Evolutionary conservation across 2,113 vertebrate species (phyloP).

Genomic region (Oryzias celebensis): DNA sequence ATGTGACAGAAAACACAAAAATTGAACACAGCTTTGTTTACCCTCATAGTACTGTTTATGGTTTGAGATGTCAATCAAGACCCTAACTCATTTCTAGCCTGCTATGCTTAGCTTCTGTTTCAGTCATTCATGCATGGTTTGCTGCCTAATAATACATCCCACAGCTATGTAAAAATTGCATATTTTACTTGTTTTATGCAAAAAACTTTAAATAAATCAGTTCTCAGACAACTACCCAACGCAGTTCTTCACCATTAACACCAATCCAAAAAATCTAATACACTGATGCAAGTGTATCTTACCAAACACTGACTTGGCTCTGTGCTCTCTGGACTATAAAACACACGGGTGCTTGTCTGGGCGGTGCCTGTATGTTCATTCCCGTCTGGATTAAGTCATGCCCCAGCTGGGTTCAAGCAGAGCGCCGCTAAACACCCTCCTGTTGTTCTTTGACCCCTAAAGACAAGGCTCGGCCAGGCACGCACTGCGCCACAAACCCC

Average conservation of each 20-base stretch:
- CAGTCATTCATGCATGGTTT: no score
- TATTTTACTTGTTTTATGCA: no score
- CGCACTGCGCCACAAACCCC: slow-evolving; percentile 33
- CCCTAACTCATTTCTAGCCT: no score
- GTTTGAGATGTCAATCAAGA: no score
- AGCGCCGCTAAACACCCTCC: slow-evolving; percentile 72
- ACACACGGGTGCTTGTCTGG: slow-evolving; percentile 4
- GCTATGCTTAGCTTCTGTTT: no score
- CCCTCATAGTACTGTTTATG: no score
- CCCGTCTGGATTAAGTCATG: slow-evolving; percentile 62
- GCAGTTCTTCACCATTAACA: background rate
- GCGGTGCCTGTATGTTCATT: slow-evolving; percentile 1
- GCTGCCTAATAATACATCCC: no score
- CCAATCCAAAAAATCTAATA: slow-evolving; percentile 6
- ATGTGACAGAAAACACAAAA: no score
- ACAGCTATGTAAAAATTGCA: no score
- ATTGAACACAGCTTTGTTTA: no score
- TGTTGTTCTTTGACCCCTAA: slow-evolving; percentile 68
- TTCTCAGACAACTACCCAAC: background rate
- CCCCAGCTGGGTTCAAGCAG: slow-evolving; percentile 80
- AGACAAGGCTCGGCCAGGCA: slow-evolving; percentile 40
- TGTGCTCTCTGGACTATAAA: slow-evolving; percentile 78
- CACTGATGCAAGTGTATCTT: slow-evolving; percentile 14
- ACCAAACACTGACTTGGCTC: slow-evolving; percentile 75
- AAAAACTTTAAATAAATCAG: no score